A percentile compares a stretch with the other conserved stretches of the same genome.
Evolutionary conservation across 2,888 invertebrate species (phyloP).

Genomic region (Hirtodrosophila duncani): DNA sequence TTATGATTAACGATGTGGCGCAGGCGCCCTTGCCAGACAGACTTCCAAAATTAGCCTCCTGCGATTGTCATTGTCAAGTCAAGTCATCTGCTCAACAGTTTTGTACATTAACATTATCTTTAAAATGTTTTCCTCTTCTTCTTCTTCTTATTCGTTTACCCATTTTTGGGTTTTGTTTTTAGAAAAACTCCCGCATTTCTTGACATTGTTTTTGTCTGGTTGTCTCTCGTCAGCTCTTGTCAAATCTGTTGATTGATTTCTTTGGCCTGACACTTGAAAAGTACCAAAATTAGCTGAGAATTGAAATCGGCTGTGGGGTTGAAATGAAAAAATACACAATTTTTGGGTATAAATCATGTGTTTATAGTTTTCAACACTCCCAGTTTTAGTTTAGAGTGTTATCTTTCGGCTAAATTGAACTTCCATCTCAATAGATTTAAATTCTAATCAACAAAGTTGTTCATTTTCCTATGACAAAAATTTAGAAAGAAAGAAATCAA

Average conservation of each 20-base stretch:
- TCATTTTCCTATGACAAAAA: conserved; percentile 6
- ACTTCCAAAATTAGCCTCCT: conserved; percentile 51
- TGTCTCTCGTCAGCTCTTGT: conserved; percentile 41
- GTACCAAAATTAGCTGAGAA: conserved; percentile 43
- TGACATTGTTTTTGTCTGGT: conserved; percentile 5
- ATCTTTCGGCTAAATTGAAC: neutral
- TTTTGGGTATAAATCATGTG: conserved; percentile 30
- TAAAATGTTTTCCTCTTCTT: conserved; percentile 2
- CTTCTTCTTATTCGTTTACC: neutral
- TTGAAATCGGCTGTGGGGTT: conserved; percentile 34
- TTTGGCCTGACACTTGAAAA: conserved; percentile 48
- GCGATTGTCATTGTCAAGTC: conserved; percentile 43
- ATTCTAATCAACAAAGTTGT: conserved; percentile 12
- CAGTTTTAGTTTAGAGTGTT: neutral
- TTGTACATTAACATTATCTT: conserved; percentile 49
- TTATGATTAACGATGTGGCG: conserved; percentile 58
- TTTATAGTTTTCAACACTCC: neutral
- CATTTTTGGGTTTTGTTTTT: conserved; percentile 18
- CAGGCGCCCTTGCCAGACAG: no score
- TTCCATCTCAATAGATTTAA: conserved; percentile 6
- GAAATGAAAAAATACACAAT: conserved; percentile 18
- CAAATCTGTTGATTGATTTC: conserved; percentile 64
- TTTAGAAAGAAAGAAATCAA: conserved; percentile 21
- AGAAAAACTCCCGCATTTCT: conserved; percentile 36
- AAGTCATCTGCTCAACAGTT: conserved; percentile 35